Percentiles rank a stretch among this genome's conserved stretches.
phyloP scores from a whole-genome alignment of 53 echinoderm and acorn worm genomes.

The Crossaster papposus region DNA sequence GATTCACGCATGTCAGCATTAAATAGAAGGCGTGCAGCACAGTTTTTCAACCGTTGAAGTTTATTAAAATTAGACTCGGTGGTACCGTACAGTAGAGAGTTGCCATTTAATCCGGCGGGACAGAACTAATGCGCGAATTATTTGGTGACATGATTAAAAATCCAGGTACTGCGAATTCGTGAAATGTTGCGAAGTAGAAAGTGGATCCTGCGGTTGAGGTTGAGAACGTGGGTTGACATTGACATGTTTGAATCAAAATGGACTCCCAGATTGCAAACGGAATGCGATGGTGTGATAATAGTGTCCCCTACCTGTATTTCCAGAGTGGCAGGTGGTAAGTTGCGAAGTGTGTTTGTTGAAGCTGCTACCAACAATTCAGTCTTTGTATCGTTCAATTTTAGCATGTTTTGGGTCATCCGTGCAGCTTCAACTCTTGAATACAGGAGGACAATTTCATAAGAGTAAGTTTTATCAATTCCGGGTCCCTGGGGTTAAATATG shows the following conservation, averaged over 20 bases:
- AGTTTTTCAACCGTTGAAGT: slow-evolving; percentile 6
- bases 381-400: slow-evolving; percentile 13
- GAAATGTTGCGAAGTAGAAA: slow-evolving; percentile 43
- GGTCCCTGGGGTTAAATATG: not conserved
- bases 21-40: slow-evolving; percentile 6
- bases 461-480: not conserved
- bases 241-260: too few relatives aligned
- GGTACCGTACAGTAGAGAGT: slow-evolving; percentile 5
- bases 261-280: too few relatives aligned
- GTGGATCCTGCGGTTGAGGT: slow-evolving; percentile 15
- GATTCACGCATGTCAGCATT: too few relatives aligned
- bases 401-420: slow-evolving; percentile 24
- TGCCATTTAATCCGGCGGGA: slow-evolving; percentile 54
- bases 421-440: not conserved
- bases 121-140: slow-evolving; percentile 30
- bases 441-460: not conserved
- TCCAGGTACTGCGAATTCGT: slow-evolving; percentile 19
- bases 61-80: not conserved
- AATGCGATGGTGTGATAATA: too few relatives aligned
- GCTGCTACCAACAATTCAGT: slow-evolving; percentile 23
- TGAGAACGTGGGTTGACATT: too few relatives aligned
- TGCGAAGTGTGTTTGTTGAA: not conserved
- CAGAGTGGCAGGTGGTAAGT: not conserved
- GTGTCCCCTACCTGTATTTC: slow-evolving; percentile 4
- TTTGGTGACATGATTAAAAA: slow-evolving; percentile 37